Evolutionary conservation across 2,113 vertebrate genomes (phyloP).

Genomic region (Cyrtonyx montezumae): DNA sequence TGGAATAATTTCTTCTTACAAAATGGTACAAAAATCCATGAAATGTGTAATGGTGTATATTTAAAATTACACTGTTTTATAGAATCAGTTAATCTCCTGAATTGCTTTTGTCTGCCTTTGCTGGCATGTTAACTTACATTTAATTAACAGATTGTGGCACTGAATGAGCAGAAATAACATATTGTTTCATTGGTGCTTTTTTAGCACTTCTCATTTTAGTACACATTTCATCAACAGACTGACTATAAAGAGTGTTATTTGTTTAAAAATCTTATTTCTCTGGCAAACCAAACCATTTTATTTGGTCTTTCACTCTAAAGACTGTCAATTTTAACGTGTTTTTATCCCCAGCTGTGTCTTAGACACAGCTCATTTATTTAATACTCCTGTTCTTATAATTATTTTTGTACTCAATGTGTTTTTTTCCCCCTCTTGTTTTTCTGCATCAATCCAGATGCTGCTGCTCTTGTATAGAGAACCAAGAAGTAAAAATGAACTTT

Average conservation of each 20-base stretch:
- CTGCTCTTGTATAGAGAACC: neutral
- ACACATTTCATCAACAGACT: neutral
- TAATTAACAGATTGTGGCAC: constrained; percentile 56
- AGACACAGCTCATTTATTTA: constrained; percentile 13
- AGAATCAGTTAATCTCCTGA: neutral
- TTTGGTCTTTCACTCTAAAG: neutral
- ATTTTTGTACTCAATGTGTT: neutral
- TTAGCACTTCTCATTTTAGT: constrained; percentile 12
- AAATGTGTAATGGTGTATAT: neutral
- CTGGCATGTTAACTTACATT: constrained; percentile 47
- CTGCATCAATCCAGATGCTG: neutral
- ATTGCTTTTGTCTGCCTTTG: neutral
- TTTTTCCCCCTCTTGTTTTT: neutral
- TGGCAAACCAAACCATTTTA: constrained; percentile 10
- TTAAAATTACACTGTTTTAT: constrained; percentile 38
- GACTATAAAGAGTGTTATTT: constrained; percentile 7
- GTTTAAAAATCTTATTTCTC: constrained; percentile 13
- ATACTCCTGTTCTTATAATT: neutral
- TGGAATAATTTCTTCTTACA: constrained; percentile 21
- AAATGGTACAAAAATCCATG: constrained; percentile 25
- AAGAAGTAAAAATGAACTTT: neutral
- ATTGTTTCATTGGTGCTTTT: constrained; percentile 27
- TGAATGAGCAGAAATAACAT: constrained; percentile 5
- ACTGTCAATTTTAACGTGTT: constrained; percentile 9
- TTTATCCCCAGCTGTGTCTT: neutral